These are phyloP conservation scores for Stenotaenia linearis DNA, from an alignment of 2,888 invertebrate species.

Conservation along the genomic window DNA sequence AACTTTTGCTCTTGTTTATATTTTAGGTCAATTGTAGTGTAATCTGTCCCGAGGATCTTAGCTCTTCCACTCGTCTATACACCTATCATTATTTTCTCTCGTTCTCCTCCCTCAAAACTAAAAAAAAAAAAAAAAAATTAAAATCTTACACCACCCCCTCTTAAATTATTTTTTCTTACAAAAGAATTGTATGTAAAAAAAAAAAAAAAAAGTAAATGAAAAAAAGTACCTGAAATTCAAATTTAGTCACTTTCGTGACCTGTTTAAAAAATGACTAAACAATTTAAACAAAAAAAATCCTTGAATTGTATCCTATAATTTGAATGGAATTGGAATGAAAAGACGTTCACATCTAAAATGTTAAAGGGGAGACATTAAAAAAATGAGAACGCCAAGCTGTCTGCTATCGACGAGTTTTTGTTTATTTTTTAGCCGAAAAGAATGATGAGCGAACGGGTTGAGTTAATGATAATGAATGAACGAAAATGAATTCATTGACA, in stretches of 20 bases:
- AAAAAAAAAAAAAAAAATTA: background rate
- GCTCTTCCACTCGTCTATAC: slow-evolving; percentile 1
- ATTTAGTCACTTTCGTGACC: background rate
- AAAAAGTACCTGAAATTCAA: background rate
- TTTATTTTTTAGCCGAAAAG: background rate
- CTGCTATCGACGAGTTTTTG: background rate
- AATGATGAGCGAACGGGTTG: background rate
- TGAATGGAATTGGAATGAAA: background rate
- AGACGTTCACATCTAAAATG: slow-evolving; percentile 1
- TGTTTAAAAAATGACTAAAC: background rate
- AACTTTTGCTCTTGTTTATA: slow-evolving; percentile 24
- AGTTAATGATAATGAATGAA: background rate
- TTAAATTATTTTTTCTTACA: background rate
- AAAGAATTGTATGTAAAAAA: background rate
- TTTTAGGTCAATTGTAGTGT: slow-evolving; percentile 16
- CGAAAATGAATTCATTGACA: background rate
- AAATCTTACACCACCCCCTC: background rate
- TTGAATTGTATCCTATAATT: slow-evolving; percentile 26
- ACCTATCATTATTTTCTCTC: slow-evolving; percentile 12
- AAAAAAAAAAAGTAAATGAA: background rate
- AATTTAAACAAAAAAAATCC: background rate
- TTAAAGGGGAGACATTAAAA: background rate
- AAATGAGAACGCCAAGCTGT: slow-evolving; percentile 1
- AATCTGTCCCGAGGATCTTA: slow-evolving; percentile 14
- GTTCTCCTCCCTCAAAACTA: background rate